Percentiles rank a stretch among this genome's conserved stretches.
Conservation (phyloP, 2,888 invertebrate species). For the Orthosia gothica region DNA sequence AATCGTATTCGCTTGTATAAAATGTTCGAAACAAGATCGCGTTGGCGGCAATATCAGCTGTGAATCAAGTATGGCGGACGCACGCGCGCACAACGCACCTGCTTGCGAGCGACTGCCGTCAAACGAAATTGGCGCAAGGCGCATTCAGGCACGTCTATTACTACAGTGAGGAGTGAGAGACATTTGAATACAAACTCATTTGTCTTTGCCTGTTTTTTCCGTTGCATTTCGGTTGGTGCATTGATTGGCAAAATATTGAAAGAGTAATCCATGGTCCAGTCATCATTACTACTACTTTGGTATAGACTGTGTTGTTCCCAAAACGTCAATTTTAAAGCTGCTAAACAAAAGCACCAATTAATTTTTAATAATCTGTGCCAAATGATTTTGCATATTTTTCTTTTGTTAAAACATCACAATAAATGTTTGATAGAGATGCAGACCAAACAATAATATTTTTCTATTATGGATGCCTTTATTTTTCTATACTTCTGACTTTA, state of each 20-base stretch:
- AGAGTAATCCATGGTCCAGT: conserved; percentile 15
- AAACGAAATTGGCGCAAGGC: conserved; percentile 87
- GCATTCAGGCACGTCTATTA: conserved; percentile 82
- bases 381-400: conserved; percentile 54
- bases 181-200: conserved; percentile 74
- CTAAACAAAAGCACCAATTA: conserved; percentile 49
- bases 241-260: conserved; percentile 44
- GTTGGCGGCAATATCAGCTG: conserved; percentile 85
- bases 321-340: conserved; percentile 39
- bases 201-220: conserved; percentile 65
- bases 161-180: conserved; percentile 78
- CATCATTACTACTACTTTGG: conserved; percentile 1
- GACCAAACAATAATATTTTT: conserved; percentile 29
- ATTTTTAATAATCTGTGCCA: conserved; percentile 43
- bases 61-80: conserved; percentile 81
- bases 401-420: conserved; percentile 42
- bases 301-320: conserved; percentile 31
- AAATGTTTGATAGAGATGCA: conserved; percentile 44
- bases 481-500: too few species aligned
- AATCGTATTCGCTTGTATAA: conserved; percentile 66
- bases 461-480: conserved; percentile 9
- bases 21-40: conserved; percentile 76
- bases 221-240: conserved; percentile 59
- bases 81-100: conserved; percentile 90
- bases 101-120: conserved; percentile 89